phyloP scores from a whole-genome alignment of 1,140 invertebrate species.

The Cydia amplana region DNA sequence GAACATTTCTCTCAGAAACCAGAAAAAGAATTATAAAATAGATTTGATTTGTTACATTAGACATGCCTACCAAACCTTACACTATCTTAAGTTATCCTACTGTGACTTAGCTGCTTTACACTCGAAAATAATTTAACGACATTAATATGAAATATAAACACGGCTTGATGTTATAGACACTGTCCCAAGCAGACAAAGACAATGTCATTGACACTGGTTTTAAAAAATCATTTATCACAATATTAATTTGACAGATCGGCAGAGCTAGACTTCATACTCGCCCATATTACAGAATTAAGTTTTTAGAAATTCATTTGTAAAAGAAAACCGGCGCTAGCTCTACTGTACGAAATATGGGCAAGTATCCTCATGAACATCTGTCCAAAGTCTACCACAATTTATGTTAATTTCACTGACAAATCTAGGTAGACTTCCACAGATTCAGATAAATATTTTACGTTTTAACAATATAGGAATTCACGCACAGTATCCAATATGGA shows the following conservation, averaged over 20 bases:
- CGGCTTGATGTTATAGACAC: conserved; percentile 59
- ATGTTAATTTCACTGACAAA: conserved; percentile 72
- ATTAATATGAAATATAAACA: conserved; percentile 40
- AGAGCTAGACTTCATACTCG: conserved; percentile 67
- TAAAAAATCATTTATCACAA: conserved; percentile 42
- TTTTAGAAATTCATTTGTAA: conserved; percentile 44
- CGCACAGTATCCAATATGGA: conserved; percentile 77
- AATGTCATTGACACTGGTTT: conserved; percentile 56
- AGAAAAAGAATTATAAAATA: conserved; percentile 45
- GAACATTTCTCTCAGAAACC: conserved; percentile 35
- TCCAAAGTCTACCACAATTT: conserved; percentile 76
- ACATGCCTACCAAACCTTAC: conserved; percentile 32
- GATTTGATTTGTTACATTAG: conserved; percentile 34
- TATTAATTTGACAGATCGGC: conserved; percentile 39
- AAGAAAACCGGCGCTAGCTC: conserved; percentile 71
- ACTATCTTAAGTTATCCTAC: conserved; percentile 28
- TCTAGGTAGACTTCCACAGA: conserved; percentile 74
- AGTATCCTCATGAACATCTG: conserved; percentile 48
- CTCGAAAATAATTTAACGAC: conserved; percentile 31
- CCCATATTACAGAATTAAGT: conserved; percentile 55
- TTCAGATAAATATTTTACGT: conserved; percentile 77
- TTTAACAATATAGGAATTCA: conserved; percentile 74
- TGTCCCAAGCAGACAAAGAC: conserved; percentile 71
- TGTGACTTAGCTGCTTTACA: conserved; percentile 49
- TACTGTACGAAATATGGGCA: conserved; percentile 56